Evolutionary conservation across 2,797 vertebrate species (phyloP).

Genomic region (Darevskia mixta): DNA sequence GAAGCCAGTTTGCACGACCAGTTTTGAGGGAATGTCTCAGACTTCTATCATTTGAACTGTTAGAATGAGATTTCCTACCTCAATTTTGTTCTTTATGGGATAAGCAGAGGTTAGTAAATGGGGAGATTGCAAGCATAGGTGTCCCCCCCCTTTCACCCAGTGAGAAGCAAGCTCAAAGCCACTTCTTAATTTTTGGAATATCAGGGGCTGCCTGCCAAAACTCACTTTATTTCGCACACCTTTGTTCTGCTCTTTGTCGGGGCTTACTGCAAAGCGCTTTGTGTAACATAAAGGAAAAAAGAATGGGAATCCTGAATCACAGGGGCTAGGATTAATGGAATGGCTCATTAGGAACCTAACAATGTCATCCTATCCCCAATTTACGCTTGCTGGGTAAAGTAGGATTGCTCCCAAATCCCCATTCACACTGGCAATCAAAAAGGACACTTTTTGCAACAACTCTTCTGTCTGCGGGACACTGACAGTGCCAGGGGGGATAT

Average conservation of each 20-base stretch:
- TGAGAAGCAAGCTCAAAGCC: not conserved
- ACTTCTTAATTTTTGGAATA: not conserved
- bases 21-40: not conserved
- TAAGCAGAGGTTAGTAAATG: constrained; percentile 15
- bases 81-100: constrained; percentile 14
- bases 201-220: not conserved
- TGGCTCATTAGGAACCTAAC: constrained; percentile 2
- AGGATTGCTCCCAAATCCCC: not conserved
- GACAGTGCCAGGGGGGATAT: not conserved
- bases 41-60: not conserved
- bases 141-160: not conserved
- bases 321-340: not conserved
- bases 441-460: too few relatives aligned
- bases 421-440: not conserved
- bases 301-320: not conserved
- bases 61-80: constrained; percentile 6
- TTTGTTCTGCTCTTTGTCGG: constrained; percentile 16
- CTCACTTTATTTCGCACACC: not conserved
- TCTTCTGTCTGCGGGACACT: not conserved
- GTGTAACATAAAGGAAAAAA: not conserved
- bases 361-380: not conserved
- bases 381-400: not conserved
- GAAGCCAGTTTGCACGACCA: not conserved
- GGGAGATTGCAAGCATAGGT: not conserved
- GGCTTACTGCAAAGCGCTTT: not conserved